A percentile compares a stretch with the other conserved stretches of the same genome.
phyloP scores from a whole-genome alignment of 2,888 invertebrate genomes.

The Leptopterna dolabrata region DNA sequence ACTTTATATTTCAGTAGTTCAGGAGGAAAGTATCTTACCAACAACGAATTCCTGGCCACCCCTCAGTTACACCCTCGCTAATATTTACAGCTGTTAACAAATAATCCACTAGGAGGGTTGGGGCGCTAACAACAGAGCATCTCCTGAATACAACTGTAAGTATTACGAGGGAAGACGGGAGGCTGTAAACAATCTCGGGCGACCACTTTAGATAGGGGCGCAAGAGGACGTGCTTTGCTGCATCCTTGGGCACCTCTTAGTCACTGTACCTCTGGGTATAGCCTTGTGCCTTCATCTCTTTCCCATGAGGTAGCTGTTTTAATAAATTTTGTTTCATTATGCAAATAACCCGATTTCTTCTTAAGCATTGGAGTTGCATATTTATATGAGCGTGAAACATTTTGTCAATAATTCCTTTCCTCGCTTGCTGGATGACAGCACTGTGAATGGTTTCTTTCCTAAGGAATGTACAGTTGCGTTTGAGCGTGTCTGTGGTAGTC shows the following conservation, averaged over 20 bases:
- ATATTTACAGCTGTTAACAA: slow-evolving; percentile 18
- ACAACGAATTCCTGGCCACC: not conserved
- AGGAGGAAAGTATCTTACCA: not conserved
- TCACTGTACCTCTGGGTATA: not conserved
- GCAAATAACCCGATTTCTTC: too few species aligned
- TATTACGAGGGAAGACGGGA: not conserved
- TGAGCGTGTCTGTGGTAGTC: too few species aligned
- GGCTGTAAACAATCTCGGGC: slow-evolving; percentile 18
- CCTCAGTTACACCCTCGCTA: not conserved
- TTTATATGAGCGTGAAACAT: too few species aligned
- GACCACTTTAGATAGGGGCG: slow-evolving; percentile 16
- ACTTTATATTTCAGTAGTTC: slow-evolving; percentile 5
- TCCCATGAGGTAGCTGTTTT: not conserved
- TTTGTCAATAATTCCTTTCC: too few species aligned
- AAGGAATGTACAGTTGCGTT: too few species aligned
- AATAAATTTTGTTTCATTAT: too few species aligned
- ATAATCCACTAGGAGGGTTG: not conserved
- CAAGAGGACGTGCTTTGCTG: not conserved
- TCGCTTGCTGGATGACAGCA: too few species aligned
- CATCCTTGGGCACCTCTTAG: not conserved
- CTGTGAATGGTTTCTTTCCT: too few species aligned
- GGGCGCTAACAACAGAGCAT: not conserved
- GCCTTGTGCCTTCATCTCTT: not conserved
- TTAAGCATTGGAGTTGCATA: too few species aligned
- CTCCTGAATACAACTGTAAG: slow-evolving; percentile 15